Percentiles rank a stretch among this genome's conserved stretches.
Conservation (phyloP, 2,113 vertebrate species). For the Centrocercus urophasianus region DNA sequence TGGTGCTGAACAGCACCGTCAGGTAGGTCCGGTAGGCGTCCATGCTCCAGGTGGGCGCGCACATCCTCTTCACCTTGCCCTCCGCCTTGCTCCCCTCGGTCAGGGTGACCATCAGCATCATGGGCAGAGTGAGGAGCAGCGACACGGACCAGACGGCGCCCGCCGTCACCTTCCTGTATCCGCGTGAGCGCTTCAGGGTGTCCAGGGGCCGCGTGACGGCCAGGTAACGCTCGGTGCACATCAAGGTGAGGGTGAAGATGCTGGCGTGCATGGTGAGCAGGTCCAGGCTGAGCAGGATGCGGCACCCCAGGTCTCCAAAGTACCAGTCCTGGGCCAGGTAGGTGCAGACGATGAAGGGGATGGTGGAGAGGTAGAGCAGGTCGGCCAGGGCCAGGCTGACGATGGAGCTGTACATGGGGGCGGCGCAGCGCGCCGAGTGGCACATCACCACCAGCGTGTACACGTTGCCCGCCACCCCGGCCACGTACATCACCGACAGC, state of each 20-base stretch:
- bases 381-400: slow-evolving; percentile 92
- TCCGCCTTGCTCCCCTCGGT: slow-evolving; percentile 77
- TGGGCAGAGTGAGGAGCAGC: slow-evolving; percentile 86
- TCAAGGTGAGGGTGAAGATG: slow-evolving; percentile 93
- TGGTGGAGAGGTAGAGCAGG: slow-evolving; percentile 92
- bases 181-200: slow-evolving; percentile 83
- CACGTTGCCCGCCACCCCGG: slow-evolving; percentile 89
- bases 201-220: slow-evolving; percentile 92
- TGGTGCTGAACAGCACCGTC: slow-evolving; percentile 90
- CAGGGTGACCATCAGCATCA: slow-evolving; percentile 90
- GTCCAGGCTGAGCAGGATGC: slow-evolving; percentile 90
- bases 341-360: slow-evolving; percentile 93
- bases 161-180: slow-evolving; percentile 86
- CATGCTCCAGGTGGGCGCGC: slow-evolving; percentile 86
- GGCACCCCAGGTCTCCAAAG: slow-evolving; percentile 90
- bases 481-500: slow-evolving; percentile 86
- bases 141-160: slow-evolving; percentile 88
- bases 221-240: slow-evolving; percentile 92
- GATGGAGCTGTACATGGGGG: slow-evolving; percentile 92
- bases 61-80: slow-evolving; percentile 86
- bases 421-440: slow-evolving; percentile 87
- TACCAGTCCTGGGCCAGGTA: slow-evolving; percentile 94
- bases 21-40: slow-evolving; percentile 87
- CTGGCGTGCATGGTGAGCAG: slow-evolving; percentile 94
- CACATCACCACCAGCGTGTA: slow-evolving; percentile 94